phyloP scores from a whole-genome alignment of 2,888 invertebrate genomes.

The Noctua janthina region DNA sequence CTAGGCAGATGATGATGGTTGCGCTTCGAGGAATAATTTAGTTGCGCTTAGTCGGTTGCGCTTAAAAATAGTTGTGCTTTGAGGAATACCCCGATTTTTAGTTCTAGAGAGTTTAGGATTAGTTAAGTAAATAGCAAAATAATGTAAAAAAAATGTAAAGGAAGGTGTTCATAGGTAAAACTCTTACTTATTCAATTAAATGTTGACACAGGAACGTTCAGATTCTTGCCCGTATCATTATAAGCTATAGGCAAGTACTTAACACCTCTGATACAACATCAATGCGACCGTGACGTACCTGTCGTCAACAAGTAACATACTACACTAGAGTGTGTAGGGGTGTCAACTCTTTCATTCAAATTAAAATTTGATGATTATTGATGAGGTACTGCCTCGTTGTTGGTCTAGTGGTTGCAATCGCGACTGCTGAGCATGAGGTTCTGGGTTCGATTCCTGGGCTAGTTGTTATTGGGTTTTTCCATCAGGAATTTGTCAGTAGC shows the following conservation, averaged over 20 bases:
- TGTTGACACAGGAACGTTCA: background rate
- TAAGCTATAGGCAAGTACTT: background rate
- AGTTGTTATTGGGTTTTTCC: too few relatives aligned
- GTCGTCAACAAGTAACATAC: slow-evolving; percentile 38
- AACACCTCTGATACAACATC: background rate
- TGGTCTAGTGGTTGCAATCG: too few relatives aligned
- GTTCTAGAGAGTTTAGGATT: too few relatives aligned
- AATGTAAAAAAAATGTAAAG: background rate
- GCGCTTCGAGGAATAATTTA: too few relatives aligned
- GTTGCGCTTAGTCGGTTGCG: too few relatives aligned
- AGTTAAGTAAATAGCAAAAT: background rate
- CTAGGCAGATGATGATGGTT: too few relatives aligned
- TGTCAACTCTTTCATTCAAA: slow-evolving; percentile 10
- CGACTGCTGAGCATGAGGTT: too few relatives aligned
- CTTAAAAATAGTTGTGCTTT: too few relatives aligned
- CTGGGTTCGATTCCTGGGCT: too few relatives aligned
- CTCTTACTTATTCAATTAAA: background rate
- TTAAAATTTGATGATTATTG: background rate
- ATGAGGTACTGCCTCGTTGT: too few relatives aligned
- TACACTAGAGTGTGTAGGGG: slow-evolving; percentile 23
- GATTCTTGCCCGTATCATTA: background rate
- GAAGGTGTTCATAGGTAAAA: background rate
- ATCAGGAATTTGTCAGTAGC: too few relatives aligned
- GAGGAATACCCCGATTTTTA: too few relatives aligned
- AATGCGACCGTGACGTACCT: slow-evolving; percentile 42